A percentile compares a stretch with the other conserved stretches of the same genome.
These are phyloP conservation scores for Drosophila busckii DNA, from an alignment of 1,140 invertebrate genomes.

Conservation along the genomic window DNA sequence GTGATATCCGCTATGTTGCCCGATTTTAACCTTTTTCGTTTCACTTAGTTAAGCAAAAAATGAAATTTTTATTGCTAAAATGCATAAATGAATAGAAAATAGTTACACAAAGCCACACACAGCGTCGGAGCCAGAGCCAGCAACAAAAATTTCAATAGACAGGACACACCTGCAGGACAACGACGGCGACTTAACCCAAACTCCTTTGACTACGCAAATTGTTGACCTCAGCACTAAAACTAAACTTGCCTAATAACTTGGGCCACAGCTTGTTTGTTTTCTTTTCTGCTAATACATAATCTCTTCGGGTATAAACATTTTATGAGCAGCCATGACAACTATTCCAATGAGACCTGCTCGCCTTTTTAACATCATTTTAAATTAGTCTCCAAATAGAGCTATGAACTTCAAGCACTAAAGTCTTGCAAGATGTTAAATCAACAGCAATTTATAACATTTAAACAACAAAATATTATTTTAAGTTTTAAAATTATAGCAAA, in stretches of 20 bases:
- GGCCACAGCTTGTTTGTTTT: constrained; percentile 29
- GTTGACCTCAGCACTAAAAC: constrained; percentile 51
- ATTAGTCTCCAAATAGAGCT: too few species aligned
- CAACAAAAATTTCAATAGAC: constrained; percentile 8
- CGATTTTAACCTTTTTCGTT: constrained; percentile 69
- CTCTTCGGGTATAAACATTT: background rate
- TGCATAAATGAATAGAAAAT: constrained; percentile 76
- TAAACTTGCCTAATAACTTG: constrained; percentile 36
- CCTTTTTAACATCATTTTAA: too few species aligned
- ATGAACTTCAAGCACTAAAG: too few species aligned
- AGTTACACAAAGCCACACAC: constrained; percentile 48
- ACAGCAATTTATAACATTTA: too few species aligned
- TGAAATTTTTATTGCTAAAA: constrained; percentile 75
- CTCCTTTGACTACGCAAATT: constrained; percentile 31
- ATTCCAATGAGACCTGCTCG: too few species aligned
- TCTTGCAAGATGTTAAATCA: too few species aligned
- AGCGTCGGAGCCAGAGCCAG: constrained; percentile 19
- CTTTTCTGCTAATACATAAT: constrained; percentile 15
- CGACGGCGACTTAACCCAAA: constrained; percentile 6
- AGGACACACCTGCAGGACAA: background rate
- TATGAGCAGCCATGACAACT: too few species aligned
- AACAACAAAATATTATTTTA: too few species aligned
- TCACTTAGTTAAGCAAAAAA: constrained; percentile 75
- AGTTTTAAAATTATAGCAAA: too few species aligned
- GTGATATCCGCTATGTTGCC: constrained; percentile 20